These are phyloP conservation scores for Phataginus tricuspis DNA, from an alignment of 2,797 vertebrate genomes.

Conservation along the genomic window DNA sequence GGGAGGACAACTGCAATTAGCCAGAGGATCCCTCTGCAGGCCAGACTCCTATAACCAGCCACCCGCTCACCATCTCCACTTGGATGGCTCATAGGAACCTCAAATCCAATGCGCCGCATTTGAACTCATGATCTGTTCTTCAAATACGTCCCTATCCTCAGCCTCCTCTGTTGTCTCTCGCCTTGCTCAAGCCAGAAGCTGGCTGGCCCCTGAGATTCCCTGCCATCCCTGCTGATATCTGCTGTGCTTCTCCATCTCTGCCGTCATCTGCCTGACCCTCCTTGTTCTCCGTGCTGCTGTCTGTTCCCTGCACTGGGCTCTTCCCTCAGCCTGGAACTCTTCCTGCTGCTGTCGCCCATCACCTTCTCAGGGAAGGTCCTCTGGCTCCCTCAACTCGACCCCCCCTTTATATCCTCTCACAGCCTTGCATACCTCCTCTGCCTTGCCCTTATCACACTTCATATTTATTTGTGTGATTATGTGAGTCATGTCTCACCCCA, in stretches of 20 bases:
- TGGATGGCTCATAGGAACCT: background rate
- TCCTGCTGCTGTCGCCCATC: background rate
- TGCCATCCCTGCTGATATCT: rapidly evolving
- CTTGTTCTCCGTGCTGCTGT: rapidly evolving
- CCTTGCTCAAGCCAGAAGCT: background rate
- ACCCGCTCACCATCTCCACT: background rate
- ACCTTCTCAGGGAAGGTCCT: background rate
- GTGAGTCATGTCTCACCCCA: background rate
- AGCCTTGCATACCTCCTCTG: background rate
- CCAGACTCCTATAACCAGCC: background rate
- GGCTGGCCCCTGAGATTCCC: background rate
- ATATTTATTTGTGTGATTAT: background rate
- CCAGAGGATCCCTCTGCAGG: rapidly evolving
- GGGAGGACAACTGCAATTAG: rapidly evolving
- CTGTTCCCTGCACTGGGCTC: too few species aligned
- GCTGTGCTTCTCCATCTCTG: background rate
- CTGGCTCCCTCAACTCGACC: too few species aligned
- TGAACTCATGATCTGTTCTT: background rate
- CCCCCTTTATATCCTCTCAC: background rate
- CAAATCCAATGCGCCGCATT: rapidly evolving
- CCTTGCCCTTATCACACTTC: background rate
- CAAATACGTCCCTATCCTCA: background rate
- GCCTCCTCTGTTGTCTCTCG: background rate
- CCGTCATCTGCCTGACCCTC: rapidly evolving
- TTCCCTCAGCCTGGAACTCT: background rate